phyloP scores from a whole-genome alignment of 2,888 invertebrate species.

The Cantharis lateralis region DNA sequence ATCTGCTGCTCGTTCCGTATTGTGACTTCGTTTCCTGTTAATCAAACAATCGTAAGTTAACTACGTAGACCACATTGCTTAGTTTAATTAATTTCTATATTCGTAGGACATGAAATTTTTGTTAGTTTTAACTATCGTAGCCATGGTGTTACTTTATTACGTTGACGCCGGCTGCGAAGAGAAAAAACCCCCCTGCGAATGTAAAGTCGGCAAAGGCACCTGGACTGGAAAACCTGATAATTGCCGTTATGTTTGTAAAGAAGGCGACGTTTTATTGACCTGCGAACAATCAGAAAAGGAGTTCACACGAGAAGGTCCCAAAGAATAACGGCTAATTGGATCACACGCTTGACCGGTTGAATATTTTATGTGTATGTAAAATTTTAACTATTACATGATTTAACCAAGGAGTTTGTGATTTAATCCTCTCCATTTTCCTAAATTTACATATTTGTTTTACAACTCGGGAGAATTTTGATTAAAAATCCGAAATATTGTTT shows the following conservation, averaged over 20 bases:
- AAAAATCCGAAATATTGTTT: too few species aligned
- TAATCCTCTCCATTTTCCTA: neutral
- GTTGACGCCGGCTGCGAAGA: slow-evolving; percentile 11
- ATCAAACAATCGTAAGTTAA: neutral
- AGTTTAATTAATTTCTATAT: too few species aligned
- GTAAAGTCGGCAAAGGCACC: slow-evolving; percentile 12
- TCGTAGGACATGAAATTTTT: too few species aligned
- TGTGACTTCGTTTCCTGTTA: neutral
- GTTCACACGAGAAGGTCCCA: neutral
- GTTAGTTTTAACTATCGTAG: too few species aligned
- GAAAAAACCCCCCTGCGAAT: slow-evolving; percentile 7
- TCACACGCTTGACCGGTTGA: neutral
- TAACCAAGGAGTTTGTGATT: neutral
- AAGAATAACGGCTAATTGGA: neutral
- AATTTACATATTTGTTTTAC: too few species aligned
- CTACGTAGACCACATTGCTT: neutral
- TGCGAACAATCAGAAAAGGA: slow-evolving; percentile 6
- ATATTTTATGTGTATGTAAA: neutral
- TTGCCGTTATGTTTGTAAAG: slow-evolving; percentile 18
- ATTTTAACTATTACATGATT: neutral
- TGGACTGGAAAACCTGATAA: slow-evolving; percentile 16
- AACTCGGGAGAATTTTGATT: too few species aligned
- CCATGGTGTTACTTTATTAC: neutral
- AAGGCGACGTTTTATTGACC: slow-evolving; percentile 6
- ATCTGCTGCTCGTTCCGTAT: neutral